Percentiles rank a stretch among this genome's conserved stretches.
Conservation (phyloP, 1,140 invertebrate genomes). For the Sycophila sp. region DNA sequence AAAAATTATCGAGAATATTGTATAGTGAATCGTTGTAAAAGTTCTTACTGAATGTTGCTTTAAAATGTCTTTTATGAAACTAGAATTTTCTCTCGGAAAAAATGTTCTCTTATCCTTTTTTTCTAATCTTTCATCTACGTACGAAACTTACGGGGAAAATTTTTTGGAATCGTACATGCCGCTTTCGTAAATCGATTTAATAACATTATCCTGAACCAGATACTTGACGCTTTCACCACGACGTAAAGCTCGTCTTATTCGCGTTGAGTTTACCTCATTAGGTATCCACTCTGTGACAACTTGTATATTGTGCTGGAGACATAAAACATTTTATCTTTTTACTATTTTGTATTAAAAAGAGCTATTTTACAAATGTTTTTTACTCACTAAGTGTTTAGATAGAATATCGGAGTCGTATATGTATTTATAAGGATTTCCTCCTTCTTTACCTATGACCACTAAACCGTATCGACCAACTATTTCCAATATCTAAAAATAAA, state of each 20-base stretch:
- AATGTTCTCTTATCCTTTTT: too few relatives aligned
- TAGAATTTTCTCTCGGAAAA: too few relatives aligned
- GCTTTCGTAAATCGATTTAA: slow-evolving; percentile 82
- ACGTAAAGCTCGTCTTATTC: slow-evolving; percentile 82
- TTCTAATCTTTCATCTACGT: too few relatives aligned
- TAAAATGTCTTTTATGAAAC: too few relatives aligned
- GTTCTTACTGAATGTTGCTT: too few relatives aligned
- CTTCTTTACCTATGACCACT: slow-evolving; percentile 87
- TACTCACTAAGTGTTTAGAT: slow-evolving; percentile 83
- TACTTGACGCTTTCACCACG: slow-evolving; percentile 91
- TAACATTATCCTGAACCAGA: slow-evolving; percentile 84
- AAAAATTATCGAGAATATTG: too few relatives aligned
- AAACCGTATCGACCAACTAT: slow-evolving; percentile 89
- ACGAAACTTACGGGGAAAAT: too few relatives aligned
- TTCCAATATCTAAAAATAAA: slow-evolving; percentile 78
- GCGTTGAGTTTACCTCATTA: slow-evolving; percentile 94
- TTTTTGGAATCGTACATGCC: too few relatives aligned
- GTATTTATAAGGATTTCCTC: slow-evolving; percentile 85
- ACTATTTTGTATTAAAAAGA: not conserved
- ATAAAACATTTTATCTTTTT: not conserved
- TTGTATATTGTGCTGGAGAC: slow-evolving; percentile 82
- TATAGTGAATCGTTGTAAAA: too few relatives aligned
- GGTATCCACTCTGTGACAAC: slow-evolving; percentile 93
- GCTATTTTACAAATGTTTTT: too few relatives aligned
- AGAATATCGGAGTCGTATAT: slow-evolving; percentile 94